These are phyloP conservation scores for Halcyon chelicuti DNA, from an alignment of 2,797 vertebrate genomes.

Conservation along the genomic window DNA sequence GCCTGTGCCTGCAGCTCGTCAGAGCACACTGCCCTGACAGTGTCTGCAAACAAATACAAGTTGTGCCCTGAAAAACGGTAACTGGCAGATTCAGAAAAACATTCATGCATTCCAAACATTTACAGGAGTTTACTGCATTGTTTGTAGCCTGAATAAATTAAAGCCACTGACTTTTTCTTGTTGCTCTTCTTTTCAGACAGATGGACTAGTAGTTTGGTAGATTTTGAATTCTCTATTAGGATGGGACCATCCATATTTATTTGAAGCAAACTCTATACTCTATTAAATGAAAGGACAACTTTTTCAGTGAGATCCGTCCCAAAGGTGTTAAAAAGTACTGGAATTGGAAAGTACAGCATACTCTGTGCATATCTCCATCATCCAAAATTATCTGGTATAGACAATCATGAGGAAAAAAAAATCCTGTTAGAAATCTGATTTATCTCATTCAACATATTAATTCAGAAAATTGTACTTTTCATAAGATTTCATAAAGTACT, in stretches of 20 bases:
- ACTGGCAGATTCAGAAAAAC: neutral
- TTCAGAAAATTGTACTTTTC: neutral
- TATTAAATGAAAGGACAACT: neutral
- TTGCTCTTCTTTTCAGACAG: neutral
- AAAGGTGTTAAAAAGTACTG: neutral
- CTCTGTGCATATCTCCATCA: fast-evolving
- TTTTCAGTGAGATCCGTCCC: neutral
- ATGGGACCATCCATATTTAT: neutral
- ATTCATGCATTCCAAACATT: neutral
- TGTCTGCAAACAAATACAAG: neutral
- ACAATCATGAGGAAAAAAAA: neutral
- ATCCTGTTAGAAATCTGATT: neutral
- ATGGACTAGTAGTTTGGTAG: neutral
- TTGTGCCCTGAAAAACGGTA: neutral
- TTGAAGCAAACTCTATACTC: neutral
- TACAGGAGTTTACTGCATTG: neutral
- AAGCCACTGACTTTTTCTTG: neutral
- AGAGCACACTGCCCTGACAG: neutral
- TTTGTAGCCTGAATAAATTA: neutral
- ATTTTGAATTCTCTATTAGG: neutral
- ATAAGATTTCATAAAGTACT: neutral
- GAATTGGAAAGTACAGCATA: neutral
- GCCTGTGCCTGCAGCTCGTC: neutral
- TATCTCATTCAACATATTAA: fast-evolving
- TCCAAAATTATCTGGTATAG: neutral